These are phyloP conservation scores for Serranus cabrilla DNA, from an alignment of 2,797 vertebrate genomes.

Conservation along the genomic window DNA sequence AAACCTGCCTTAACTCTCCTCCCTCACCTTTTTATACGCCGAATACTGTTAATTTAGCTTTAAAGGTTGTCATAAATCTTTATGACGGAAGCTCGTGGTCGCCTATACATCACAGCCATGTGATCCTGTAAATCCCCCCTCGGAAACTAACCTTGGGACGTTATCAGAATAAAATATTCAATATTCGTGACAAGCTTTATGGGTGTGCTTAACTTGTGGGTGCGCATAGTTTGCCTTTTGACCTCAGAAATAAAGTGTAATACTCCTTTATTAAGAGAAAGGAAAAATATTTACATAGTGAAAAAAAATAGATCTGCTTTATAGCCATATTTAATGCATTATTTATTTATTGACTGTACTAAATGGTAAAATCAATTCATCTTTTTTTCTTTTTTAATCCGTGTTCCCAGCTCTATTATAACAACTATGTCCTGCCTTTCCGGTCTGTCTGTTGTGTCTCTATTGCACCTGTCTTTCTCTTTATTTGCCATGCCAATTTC, in stretches of 20 bases:
- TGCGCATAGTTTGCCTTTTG: constrained; percentile 42
- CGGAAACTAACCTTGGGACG: constrained; percentile 57
- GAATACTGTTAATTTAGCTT: constrained; percentile 71
- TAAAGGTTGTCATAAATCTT: constrained; percentile 75
- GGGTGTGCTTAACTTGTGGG: constrained; percentile 52
- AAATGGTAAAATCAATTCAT: background rate
- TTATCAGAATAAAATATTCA: constrained; percentile 59
- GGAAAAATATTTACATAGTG: background rate
- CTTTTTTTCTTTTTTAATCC: background rate
- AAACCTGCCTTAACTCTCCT: constrained; percentile 57
- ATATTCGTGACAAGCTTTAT: constrained; percentile 58
- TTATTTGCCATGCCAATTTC: constrained; percentile 89
- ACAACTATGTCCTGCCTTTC: constrained; percentile 25
- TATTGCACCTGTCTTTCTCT: constrained; percentile 88
- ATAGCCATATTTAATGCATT: background rate
- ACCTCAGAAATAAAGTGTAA: constrained; percentile 41
- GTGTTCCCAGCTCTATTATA: constrained; percentile 13
- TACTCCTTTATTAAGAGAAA: constrained; percentile 25
- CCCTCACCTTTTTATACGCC: constrained; percentile 46
- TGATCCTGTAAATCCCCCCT: constrained; percentile 57
- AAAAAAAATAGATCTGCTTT: background rate
- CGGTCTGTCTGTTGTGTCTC: constrained; percentile 33
- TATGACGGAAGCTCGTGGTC: constrained; percentile 61
- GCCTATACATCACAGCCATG: constrained; percentile 60
- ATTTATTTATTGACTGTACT: background rate